These are phyloP conservation scores for Halocynthia aurantium DNA, from an alignment of 23 tunicate species.

Conservation along the genomic window DNA sequence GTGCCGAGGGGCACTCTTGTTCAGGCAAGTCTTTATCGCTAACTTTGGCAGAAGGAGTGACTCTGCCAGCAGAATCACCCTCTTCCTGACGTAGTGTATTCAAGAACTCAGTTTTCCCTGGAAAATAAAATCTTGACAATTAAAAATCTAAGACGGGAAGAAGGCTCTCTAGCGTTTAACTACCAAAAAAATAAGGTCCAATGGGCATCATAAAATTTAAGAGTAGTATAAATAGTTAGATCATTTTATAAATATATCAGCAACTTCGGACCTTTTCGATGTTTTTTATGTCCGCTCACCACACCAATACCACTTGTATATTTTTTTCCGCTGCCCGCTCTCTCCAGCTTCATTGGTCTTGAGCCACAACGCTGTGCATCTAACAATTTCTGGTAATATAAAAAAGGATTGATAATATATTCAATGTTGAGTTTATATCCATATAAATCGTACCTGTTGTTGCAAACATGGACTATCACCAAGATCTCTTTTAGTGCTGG, in stretches of 20 bases:
- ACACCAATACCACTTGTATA: not conserved
- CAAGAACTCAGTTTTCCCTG: conserved; percentile 4
- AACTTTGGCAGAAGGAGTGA: not conserved
- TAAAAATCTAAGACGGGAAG: too few species aligned
- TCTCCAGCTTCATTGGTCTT: not conserved
- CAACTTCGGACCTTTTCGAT: not conserved
- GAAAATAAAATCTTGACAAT: not conserved
- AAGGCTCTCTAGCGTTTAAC: too few species aligned
- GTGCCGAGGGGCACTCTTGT: too few species aligned
- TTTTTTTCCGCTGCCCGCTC: not conserved
- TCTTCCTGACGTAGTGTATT: not conserved
- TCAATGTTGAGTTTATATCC: not conserved
- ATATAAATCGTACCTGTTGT: too few species aligned
- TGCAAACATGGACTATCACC: not conserved
- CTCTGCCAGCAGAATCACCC: conserved; percentile 14
- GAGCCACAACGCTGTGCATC: not conserved
- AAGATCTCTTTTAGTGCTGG: not conserved
- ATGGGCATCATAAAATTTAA: too few species aligned
- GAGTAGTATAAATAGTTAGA: too few species aligned
- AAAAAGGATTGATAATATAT: not conserved
- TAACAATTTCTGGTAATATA: not conserved
- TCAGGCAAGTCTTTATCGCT: not conserved
- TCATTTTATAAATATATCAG: too few species aligned
- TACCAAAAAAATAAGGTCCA: too few species aligned
- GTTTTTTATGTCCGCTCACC: conserved; percentile 2